Evolutionary conservation across 2,113 vertebrate genomes (phyloP).

Genomic region (Peromyscus leucopus): DNA sequence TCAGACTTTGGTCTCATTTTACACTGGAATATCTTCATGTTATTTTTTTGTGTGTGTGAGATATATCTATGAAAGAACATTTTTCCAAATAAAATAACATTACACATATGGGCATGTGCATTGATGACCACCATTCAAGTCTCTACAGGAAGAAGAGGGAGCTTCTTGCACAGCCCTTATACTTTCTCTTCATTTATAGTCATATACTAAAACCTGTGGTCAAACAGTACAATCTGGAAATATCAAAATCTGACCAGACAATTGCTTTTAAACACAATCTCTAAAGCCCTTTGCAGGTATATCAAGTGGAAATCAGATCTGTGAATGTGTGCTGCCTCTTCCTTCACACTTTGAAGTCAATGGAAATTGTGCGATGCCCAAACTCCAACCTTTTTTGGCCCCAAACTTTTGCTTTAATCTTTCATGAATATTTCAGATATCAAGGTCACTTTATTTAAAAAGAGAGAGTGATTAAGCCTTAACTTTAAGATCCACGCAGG

Average conservation of each 20-base stretch:
- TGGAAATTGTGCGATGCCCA: conserved; percentile 24
- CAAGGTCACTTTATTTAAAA: conserved; percentile 68
- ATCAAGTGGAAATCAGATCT: neutral
- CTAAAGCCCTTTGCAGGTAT: neutral
- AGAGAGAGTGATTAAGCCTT: neutral
- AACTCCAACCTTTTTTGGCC: neutral
- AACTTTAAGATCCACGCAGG: conserved; percentile 42
- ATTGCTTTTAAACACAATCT: neutral
- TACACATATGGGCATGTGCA: neutral
- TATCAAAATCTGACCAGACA: neutral
- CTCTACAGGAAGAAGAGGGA: neutral
- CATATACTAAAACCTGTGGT: neutral
- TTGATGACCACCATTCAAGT: neutral
- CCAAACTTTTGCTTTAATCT: conserved; percentile 62
- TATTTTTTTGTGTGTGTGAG: neutral
- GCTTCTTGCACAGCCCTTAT: neutral
- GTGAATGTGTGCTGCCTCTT: neutral
- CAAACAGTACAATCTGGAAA: neutral
- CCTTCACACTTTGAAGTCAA: conserved; percentile 28
- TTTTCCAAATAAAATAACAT: neutral
- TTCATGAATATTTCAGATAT: conserved; percentile 52
- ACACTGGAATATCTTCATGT: neutral
- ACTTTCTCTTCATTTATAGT: conserved; percentile 4
- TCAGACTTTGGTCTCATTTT: neutral
- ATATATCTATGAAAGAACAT: neutral